Base-by-base conservation (phyloP, 37 sponge, comb jelly and placozoan species). In the Chondrosia reniformis region DNA sequence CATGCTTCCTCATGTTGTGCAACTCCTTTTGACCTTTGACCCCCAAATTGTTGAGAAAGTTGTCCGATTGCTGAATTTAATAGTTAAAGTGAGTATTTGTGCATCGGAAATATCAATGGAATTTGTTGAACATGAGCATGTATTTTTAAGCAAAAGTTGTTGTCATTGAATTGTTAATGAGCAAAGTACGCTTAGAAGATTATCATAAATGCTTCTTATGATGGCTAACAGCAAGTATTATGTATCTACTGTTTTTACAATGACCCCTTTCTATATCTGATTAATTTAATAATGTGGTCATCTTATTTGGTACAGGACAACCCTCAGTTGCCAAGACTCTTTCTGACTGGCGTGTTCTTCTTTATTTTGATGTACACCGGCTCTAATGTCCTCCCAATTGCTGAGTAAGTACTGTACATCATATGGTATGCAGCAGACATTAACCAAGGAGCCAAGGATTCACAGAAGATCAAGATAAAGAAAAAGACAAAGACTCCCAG, bases 351-450 rank as follows among this genome's bases (percentile, higher is more conserved):
- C 17, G 96, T 91, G 34, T 99, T 96, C 94, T 99, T 93, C 86
- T 99, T 99, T 88, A 96, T 99, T 44, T 79, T 99, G 86, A 99
- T 99, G 99, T 99, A 99, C 86, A 99, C 99, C 61, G 99, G 99
- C 39, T 85, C 89, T 79, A 96, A 96, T 76, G 81, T 96, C 59
- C 83, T 96, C 41, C 97, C 97, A 55, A 96, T 96, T 13, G 97
- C 89, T 5, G 80, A 75, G 71, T 69, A 39, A 80, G 67, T 40
- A 15, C 30, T 55, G n/a, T n/a, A n/a, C n/a, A n/a, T n/a, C n/a
- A n/a, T n/a, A n/a, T n/a, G n/a, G n/a, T n/a, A n/a, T n/a, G n/a
- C n/a, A n/a, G n/a, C n/a, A n/a, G n/a, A n/a, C n/a, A n/a, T n/a
- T n/a, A n/a, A n/a, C n/a, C n/a, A n/a, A n/a, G n/a, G n/a, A n/a